Evolutionary conservation across 2,797 vertebrate species (phyloP).

Genomic region (Botia almorhae): DNA sequence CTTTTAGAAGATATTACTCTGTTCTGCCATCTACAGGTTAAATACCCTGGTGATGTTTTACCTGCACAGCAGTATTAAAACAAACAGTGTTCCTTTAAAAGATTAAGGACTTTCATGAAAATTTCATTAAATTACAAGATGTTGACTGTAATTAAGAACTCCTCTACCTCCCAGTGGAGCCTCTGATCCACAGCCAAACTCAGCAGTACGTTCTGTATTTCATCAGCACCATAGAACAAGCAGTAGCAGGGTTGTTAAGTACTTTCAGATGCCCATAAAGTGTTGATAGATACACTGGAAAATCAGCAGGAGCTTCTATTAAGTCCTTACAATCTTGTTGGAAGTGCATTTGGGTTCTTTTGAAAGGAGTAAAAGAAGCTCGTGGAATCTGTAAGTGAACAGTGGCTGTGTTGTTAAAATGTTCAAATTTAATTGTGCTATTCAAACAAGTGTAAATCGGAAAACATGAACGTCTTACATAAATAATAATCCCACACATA

Average conservation of each 20-base stretch:
- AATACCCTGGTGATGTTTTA: conserved; percentile 20
- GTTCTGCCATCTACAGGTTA: conserved; percentile 29
- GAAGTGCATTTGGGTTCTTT: conserved; percentile 20
- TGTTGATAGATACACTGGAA: conserved; percentile 48
- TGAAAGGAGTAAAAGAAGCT: conserved; percentile 1
- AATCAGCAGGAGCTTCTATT: conserved; percentile 57
- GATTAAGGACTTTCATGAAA: conserved; percentile 54
- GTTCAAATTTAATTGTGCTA: neutral
- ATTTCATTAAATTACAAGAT: conserved; percentile 67
- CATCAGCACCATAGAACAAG: conserved; percentile 2
- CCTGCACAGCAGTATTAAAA: conserved; percentile 20
- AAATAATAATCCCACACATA: neutral
- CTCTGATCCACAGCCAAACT: conserved; percentile 71
- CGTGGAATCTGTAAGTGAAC: neutral
- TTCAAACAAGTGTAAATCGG: neutral
- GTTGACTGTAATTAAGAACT: conserved; percentile 50
- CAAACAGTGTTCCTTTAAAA: neutral
- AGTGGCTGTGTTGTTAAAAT: neutral
- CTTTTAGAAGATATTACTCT: neutral
- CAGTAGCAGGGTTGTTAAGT: conserved; percentile 57
- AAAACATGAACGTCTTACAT: neutral
- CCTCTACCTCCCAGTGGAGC: conserved; percentile 11
- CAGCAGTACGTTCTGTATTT: conserved; percentile 56
- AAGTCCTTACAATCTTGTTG: conserved; percentile 10
- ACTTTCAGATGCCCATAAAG: conserved; percentile 71